These are phyloP conservation scores for Lithodes maja DNA, from an alignment of 2,888 invertebrate genomes.

Conservation along the genomic window DNA sequence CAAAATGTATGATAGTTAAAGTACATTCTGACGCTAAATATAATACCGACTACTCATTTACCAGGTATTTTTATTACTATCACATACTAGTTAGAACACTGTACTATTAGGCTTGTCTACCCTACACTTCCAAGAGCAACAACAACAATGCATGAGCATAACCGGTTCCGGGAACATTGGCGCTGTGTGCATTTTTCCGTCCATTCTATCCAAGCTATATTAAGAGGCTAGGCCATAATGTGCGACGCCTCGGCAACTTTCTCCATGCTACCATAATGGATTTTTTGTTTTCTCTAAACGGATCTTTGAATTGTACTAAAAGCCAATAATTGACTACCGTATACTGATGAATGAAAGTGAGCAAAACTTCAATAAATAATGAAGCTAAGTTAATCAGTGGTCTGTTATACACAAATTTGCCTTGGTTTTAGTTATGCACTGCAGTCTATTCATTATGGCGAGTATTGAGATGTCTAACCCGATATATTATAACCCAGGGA, in stretches of 20 bases:
- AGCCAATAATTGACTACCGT: neutral
- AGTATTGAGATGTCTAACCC: no score
- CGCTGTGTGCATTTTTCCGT: constrained; percentile 39
- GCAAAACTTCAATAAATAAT: constrained; percentile 14
- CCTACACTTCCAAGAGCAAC: neutral
- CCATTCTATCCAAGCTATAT: constrained; percentile 25
- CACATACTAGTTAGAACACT: no score
- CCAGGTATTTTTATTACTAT: no score
- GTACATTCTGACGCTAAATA: no score
- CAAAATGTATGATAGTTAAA: no score
- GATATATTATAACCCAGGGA: no score
- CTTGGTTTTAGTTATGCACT: neutral
- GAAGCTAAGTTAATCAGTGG: constrained; percentile 7
- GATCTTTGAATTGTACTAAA: constrained; percentile 30
- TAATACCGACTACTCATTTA: no score
- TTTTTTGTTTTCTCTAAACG: constrained; percentile 10
- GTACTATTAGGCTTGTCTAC: no score
- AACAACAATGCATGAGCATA: constrained; percentile 2
- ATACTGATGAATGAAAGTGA: constrained; percentile 16
- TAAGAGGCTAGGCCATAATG: neutral
- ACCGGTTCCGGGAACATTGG: constrained; percentile 9
- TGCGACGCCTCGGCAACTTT: constrained; percentile 23
- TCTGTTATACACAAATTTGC: neutral
- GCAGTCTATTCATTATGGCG: neutral
- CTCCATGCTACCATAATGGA: constrained; percentile 37